Base-by-base conservation (phyloP, 2,888 invertebrate genomes). In the Camptogramma bilineatum region DNA sequence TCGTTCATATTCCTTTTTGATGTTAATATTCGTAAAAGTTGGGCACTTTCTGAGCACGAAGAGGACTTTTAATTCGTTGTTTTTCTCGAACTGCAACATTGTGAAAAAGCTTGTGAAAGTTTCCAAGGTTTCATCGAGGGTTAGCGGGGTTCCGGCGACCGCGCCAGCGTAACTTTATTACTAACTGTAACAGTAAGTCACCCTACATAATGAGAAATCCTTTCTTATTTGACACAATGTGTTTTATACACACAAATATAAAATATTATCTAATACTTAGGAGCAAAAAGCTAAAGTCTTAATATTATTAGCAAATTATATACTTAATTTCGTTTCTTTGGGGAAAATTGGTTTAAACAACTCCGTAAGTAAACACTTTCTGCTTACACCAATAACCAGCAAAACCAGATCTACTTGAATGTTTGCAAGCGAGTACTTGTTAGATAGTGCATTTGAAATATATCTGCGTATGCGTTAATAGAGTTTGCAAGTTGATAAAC, bases 121-220 rank as follows among this genome's bases (percentile, higher is more conserved):
- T 82, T 71, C 78, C 77, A 77, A 79, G 81, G 79, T 81, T 86
- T 86, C 85, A 86, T 87, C 78, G 73, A 78, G 74, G 68, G 76
- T 67, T 68, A 73, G 74, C 69, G 78, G 71, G 78, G 78, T 79
- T 51, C 80, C 73, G 78, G 80, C 73, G 77, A 83, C 82, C 82
- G 76, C 78, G 74, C 68, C 42, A 69, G 74, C 78, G 77, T 82
- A 85, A 86, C 84, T 85, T 86, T 82, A 82, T 84, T 73, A 82
- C 81, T 83, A 80, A 84, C 79, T 79, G 81, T 75, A 73, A 75
- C 78, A 79, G 79, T 83, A 84, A 86, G 83, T 84, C 82, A 81
- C 79, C 82, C 79, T 76, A 78, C 79, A 79, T 85, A 86, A 87
- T 84, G 83, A 81, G 77, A 86, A 86, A 85, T 77, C 75, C 79